Evolutionary conservation across 2,113 vertebrate genomes (phyloP), one percentile per base, ranked within the genome.

Genomic region (Corythornis madagascariensis): DNA sequence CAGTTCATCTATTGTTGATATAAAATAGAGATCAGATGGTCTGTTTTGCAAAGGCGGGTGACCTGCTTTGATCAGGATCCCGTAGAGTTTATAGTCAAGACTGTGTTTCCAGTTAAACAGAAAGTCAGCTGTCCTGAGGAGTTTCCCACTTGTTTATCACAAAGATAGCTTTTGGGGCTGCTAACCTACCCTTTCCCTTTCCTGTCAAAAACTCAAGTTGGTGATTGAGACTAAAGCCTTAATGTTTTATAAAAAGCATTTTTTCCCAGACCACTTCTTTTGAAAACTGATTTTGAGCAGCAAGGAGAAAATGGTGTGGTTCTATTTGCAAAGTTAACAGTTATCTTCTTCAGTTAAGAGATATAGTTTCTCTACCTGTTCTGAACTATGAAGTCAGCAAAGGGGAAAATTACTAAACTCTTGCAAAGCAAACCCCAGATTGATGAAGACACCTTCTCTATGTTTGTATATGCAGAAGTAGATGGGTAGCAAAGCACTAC

Each of bases 21-120:
- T 15, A 21, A 87, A 94, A 96, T 89, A 63, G 66, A 90, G 70
- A 90, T 96, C 92, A 96, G 83, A 89, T 87, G 89, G 77, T 87
- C 38, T 92, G 55, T 72, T 92, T 87, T 82, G 90, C 77, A 43
- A 11, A 75, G 66, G 81, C 38, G 22, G 74, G 45, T 87, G 74
- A 84, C 63, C 63, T 76, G 77, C 96, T 96, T 96, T 94, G 92
- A 96, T 96, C 91, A 85, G 50, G 33, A 78, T 94, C 81, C 71
- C 71, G 10, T 60, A 47, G 88, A 76, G 92, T 70, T 89, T 89
- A 47, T 50, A 87, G 71, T 35, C 48, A 28, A 47, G 55, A 47
- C 70, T 90, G 74, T 76, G 84, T 94, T 92, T 90, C 55, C 77
- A 72, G 59, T 95, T 92, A 82, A 90, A 72, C 63, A 79, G 20